phyloP scores from a whole-genome alignment of 1,140 invertebrate genomes.

The Streblospio benedicti region DNA sequence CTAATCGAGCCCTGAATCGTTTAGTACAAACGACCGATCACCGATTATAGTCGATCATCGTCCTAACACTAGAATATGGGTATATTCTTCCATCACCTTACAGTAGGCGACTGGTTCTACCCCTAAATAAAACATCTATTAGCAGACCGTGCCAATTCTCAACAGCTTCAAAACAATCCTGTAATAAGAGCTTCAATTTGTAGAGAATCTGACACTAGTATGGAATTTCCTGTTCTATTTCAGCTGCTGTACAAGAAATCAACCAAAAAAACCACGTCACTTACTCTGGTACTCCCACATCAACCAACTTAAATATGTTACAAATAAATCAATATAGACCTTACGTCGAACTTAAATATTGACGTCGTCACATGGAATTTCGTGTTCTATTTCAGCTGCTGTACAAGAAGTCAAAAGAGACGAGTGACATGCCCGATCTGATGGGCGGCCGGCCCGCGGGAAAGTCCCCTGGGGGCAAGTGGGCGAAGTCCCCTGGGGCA shows the following conservation, averaged over 20 bases:
- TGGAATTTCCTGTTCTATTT: background rate
- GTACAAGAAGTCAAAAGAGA: conserved; percentile 40
- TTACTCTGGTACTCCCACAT: background rate
- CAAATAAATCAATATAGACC: background rate
- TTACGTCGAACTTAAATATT: background rate
- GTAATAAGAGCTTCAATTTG: no score
- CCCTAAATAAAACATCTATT: no score
- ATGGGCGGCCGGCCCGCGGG: conserved; percentile 13
- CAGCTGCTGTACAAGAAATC: background rate
- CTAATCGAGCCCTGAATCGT: no score
- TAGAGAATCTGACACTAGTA: background rate
- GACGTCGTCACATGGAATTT: background rate
- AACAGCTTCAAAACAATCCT: no score
- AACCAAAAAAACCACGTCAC: background rate
- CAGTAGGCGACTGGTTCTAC: no score
- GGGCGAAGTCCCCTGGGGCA: background rate
- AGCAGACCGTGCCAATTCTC: no score
- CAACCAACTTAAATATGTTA: background rate
- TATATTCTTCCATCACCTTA: no score
- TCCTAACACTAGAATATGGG: no score
- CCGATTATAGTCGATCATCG: no score
- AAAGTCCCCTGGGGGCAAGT: background rate
- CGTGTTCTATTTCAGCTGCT: conserved; percentile 24
- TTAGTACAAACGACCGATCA: no score
- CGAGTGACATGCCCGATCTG: conserved; percentile 28